phyloP scores from a whole-genome alignment of 2,113 vertebrate species.

The Dinomys branickii region DNA sequence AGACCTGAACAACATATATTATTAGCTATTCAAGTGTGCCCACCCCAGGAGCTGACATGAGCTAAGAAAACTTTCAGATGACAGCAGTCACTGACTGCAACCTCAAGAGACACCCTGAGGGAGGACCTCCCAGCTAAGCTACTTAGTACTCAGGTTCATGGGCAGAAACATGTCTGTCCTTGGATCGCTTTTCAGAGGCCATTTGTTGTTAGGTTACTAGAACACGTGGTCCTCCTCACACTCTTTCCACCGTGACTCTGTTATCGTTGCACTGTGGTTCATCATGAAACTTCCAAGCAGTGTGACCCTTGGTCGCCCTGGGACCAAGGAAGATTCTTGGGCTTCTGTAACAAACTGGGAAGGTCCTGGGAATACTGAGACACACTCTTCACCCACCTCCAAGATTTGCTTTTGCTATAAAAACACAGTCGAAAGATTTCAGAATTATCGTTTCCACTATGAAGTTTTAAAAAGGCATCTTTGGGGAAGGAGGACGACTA shows the following conservation, averaged over 20 bases:
- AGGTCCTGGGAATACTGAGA: background rate
- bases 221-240: background rate
- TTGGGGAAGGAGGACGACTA: background rate
- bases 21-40: background rate
- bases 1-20: background rate
- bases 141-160: background rate
- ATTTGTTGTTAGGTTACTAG: background rate
- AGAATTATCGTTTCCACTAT: background rate
- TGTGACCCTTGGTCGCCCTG: background rate
- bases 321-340: background rate
- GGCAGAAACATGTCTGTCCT: background rate
- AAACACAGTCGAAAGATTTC: constrained; percentile 5
- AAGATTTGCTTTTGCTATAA: constrained; percentile 31
- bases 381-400: background rate
- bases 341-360: background rate
- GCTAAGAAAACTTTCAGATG: constrained; percentile 11
- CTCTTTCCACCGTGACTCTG: background rate
- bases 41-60: background rate
- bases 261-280: background rate
- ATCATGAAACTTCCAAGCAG: background rate
- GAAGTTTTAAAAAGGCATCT: constrained; percentile 8
- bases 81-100: background rate
- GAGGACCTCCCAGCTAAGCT: background rate
- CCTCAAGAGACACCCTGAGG: background rate
- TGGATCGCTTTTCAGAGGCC: background rate